Conservation (phyloP, 1,140 invertebrate species). For the Octopus bimaculoides region DNA sequence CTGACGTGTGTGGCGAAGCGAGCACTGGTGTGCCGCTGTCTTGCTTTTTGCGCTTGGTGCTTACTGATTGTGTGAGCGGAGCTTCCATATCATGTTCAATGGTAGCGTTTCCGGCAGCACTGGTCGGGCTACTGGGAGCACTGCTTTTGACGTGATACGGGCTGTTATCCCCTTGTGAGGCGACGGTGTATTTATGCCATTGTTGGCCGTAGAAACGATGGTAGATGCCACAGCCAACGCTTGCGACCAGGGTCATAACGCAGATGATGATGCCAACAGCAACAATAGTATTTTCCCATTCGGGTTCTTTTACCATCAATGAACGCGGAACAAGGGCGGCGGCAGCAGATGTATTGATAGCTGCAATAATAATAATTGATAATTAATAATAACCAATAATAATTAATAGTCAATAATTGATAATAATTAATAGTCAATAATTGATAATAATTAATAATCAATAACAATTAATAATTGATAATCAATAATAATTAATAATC, state of each 20-base stretch:
- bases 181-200: constrained; percentile 44
- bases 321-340: not conserved
- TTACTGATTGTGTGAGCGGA: constrained; percentile 30
- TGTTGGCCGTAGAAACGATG: constrained; percentile 34
- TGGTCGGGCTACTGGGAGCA: constrained; percentile 36
- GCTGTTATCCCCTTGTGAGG: constrained; percentile 35
- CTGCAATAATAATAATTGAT: not conserved
- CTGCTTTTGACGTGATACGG: constrained; percentile 41
- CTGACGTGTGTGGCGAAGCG: constrained; percentile 21
- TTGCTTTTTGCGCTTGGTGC: constrained; percentile 12
- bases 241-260: constrained; percentile 33
- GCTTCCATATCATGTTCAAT: constrained; percentile 46
- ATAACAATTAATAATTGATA: too few species aligned
- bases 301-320: constrained; percentile 7
- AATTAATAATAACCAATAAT: not conserved
- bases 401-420: too few species aligned
- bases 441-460: too few species aligned
- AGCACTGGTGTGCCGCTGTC: not conserved
- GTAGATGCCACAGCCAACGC: constrained; percentile 38
- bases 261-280: constrained; percentile 46
- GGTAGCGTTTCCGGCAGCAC: constrained; percentile 28
- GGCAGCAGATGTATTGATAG: not conserved
- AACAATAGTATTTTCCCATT: constrained; percentile 40
- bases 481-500: too few species aligned
- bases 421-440: too few species aligned